These are phyloP conservation scores for Acrocephalus arundinaceus DNA, from an alignment of 2,113 vertebrate species.

Conservation along the genomic window DNA sequence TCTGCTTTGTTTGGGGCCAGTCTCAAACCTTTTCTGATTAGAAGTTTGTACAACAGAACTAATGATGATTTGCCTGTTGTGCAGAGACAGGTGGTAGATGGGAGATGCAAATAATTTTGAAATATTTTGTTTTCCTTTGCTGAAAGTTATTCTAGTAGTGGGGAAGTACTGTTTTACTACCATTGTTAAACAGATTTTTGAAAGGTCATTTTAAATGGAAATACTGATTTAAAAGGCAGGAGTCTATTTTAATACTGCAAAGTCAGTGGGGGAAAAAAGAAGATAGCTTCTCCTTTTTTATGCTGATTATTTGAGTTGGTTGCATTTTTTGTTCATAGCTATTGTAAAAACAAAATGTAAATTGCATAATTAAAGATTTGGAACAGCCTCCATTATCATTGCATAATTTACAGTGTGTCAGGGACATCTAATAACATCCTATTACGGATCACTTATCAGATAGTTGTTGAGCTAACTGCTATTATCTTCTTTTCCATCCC, in stretches of 20 bases:
- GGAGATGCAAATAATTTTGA: neutral
- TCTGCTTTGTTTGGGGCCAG: neutral
- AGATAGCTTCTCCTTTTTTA: neutral
- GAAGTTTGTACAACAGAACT: neutral
- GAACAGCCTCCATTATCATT: constrained; percentile 41
- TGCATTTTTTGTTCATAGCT: neutral
- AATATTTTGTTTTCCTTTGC: neutral
- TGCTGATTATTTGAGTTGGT: neutral
- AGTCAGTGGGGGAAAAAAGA: neutral
- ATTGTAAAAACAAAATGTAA: constrained; percentile 44
- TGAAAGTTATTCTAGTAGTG: neutral
- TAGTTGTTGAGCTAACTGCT: constrained; percentile 54
- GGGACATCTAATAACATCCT: constrained; percentile 44
- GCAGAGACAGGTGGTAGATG: neutral
- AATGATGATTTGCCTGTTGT: neutral
- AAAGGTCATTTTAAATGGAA: neutral
- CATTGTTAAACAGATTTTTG: neutral
- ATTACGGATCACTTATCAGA: constrained; percentile 53
- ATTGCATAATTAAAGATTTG: constrained; percentile 37
- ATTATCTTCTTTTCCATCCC: constrained; percentile 40
- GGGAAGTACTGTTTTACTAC: neutral
- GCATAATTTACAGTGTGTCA: constrained; percentile 44
- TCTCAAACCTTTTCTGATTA: neutral
- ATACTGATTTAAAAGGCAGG: neutral
- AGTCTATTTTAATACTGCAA: neutral